These are phyloP conservation scores for Protula sp. DNA, from an alignment of 2,888 invertebrate genomes.

Conservation along the genomic window DNA sequence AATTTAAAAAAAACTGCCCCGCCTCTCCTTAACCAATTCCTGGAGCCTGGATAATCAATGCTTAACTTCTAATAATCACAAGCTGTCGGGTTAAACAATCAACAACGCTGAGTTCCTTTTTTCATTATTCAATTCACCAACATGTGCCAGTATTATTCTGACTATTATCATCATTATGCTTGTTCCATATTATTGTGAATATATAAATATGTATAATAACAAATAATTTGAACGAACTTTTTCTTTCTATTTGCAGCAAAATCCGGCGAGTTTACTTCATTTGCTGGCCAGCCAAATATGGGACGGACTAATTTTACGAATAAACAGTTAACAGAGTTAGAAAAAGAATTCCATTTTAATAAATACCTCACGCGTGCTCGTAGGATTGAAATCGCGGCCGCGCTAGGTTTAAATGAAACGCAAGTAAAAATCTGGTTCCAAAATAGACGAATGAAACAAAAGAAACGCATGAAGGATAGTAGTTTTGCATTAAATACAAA, in stretches of 20 bases:
- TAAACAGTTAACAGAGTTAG: conserved; percentile 96
- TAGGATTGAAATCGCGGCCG: conserved; percentile 95
- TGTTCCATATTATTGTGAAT: too few species aligned
- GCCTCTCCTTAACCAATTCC: too few species aligned
- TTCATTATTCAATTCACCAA: too few species aligned
- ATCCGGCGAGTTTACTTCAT: background rate
- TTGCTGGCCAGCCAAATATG: conserved; percentile 32
- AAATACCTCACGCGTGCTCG: conserved; percentile 95
- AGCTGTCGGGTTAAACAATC: too few species aligned
- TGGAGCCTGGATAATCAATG: too few species aligned
- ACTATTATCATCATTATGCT: too few species aligned
- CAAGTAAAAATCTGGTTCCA: conserved; percentile 62
- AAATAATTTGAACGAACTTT: too few species aligned
- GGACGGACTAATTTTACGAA: conserved; percentile 98
- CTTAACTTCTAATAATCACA: too few species aligned
- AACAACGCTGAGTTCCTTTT: too few species aligned
- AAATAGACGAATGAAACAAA: conserved; percentile 54
- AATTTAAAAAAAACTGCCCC: too few species aligned
- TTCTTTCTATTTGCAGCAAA: conserved; percentile 4
- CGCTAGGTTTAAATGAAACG: conserved; percentile 78
- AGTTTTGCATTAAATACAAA: background rate
- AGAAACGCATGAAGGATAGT: conserved; percentile 51
- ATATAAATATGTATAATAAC: too few species aligned
- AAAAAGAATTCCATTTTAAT: conserved; percentile 99
- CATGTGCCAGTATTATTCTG: too few species aligned